phyloP scores from a whole-genome alignment of 2,113 vertebrate genomes.

The Carollia perspicillata region DNA sequence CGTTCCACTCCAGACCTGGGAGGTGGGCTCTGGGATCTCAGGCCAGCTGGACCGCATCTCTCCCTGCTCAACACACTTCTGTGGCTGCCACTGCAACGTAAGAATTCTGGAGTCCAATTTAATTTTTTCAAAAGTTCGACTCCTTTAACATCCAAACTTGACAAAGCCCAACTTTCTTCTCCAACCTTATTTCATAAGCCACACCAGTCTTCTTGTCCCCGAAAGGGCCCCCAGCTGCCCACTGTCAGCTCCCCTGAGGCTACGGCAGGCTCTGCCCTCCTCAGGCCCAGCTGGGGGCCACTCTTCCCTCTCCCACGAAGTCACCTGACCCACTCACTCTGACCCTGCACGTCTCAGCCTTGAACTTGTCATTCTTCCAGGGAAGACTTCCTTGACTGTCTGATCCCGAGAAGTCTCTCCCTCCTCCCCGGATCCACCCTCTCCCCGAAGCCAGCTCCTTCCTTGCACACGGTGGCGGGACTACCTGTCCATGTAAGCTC shows the following conservation, averaged over 20 bases:
- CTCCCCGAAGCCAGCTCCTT: background rate
- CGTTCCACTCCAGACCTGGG: background rate
- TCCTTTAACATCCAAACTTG: background rate
- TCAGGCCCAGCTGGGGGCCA: no score
- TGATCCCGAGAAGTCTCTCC: background rate
- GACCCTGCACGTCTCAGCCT: background rate
- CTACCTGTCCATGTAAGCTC: background rate
- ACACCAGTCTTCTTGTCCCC: background rate
- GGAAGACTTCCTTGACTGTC: background rate
- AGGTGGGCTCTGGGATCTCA: background rate
- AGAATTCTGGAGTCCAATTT: background rate
- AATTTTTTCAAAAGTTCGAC: background rate
- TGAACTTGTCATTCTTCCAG: background rate
- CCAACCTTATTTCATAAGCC: background rate
- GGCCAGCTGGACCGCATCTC: background rate
- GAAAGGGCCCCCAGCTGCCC: background rate
- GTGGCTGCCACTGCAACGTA: background rate
- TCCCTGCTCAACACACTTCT: background rate
- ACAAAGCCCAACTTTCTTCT: background rate
- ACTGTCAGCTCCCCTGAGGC: background rate
- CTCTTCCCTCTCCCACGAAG: background rate
- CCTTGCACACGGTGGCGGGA: background rate
- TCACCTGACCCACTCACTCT: background rate
- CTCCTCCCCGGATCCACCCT: rapidly evolving
- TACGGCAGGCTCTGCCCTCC: background rate